These are phyloP conservation scores for Temnothorax longispinosus DNA, from an alignment of 1,140 invertebrate genomes.

Conservation along the genomic window DNA sequence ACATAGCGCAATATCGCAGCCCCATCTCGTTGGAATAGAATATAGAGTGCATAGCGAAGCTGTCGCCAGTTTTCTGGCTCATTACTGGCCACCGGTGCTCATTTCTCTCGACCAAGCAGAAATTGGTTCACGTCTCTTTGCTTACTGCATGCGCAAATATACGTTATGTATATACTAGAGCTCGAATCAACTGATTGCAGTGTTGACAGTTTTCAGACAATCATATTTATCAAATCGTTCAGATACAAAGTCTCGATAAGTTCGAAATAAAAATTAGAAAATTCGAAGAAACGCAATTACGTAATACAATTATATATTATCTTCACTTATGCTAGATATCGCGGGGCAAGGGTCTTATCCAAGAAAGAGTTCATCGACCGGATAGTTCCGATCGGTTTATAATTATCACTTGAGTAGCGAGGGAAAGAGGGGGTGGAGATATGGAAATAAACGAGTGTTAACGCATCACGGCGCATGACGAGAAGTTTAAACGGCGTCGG, in stretches of 20 bases:
- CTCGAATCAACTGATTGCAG: not conserved
- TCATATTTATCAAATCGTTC: not conserved
- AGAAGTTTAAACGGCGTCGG: slow-evolving; percentile 71
- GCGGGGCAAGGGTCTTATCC: too few relatives aligned
- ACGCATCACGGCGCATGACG: slow-evolving; percentile 70
- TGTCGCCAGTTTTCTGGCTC: slow-evolving; percentile 86
- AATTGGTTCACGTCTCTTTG: slow-evolving; percentile 41
- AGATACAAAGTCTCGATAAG: not conserved
- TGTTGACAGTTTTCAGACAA: not conserved
- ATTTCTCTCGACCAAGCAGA: slow-evolving; percentile 76
- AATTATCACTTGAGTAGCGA: slow-evolving; percentile 61
- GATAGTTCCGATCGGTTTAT: slow-evolving; percentile 64
- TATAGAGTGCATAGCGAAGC: slow-evolving; percentile 80
- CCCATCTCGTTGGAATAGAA: slow-evolving; percentile 76
- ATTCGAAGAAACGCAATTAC: not conserved
- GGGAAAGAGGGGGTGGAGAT: not conserved
- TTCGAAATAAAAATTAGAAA: not conserved
- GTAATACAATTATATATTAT: not conserved
- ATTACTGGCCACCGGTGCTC: slow-evolving; percentile 82
- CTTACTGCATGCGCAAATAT: not conserved
- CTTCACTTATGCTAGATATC: not conserved
- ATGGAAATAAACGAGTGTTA: slow-evolving; percentile 72
- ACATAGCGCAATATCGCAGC: slow-evolving; percentile 69
- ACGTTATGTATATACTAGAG: not conserved
- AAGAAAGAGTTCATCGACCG: slow-evolving; percentile 25